These are phyloP conservation scores for Shinisaurus crocodilurus DNA, from an alignment of 2,113 vertebrate genomes.

Conservation along the genomic window DNA sequence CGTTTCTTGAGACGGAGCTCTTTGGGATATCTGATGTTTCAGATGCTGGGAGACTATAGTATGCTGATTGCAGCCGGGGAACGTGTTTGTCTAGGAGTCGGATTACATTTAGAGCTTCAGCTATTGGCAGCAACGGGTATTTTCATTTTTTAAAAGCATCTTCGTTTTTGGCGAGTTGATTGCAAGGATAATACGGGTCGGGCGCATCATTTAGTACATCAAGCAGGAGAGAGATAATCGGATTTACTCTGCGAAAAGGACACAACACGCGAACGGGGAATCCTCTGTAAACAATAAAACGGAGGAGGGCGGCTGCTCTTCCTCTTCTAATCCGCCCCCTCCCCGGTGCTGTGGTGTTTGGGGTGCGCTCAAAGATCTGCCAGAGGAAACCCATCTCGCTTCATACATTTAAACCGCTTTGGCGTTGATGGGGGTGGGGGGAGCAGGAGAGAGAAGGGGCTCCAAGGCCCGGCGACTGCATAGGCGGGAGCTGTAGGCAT, in stretches of 20 bases:
- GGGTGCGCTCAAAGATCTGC: slow-evolving; percentile 23
- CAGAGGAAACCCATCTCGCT: slow-evolving; percentile 3
- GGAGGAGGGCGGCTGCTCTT: slow-evolving; percentile 39
- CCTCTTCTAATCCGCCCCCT: neutral
- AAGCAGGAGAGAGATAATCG: neutral
- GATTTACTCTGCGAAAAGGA: neutral
- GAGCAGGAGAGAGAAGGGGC: neutral
- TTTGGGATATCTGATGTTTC: neutral
- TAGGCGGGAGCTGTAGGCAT: neutral
- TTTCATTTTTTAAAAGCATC: slow-evolving; percentile 25
- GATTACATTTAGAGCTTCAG: slow-evolving; percentile 35
- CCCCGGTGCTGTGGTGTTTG: neutral
- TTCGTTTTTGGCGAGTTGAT: neutral
- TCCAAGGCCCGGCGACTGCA: neutral
- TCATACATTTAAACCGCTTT: neutral
- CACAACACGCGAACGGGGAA: slow-evolving; percentile 2
- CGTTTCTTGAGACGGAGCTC: slow-evolving; percentile 24
- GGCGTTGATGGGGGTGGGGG: neutral
- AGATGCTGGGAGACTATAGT: neutral
- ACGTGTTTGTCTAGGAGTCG: slow-evolving; percentile 15
- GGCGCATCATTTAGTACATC: neutral
- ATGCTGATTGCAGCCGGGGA: slow-evolving; percentile 24
- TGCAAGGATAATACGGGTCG: neutral
- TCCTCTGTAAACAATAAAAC: slow-evolving; percentile 70
- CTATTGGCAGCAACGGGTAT: slow-evolving; percentile 35